phyloP scores from a whole-genome alignment of 2,797 vertebrate genomes.

The Rhabdomys pumilio region DNA sequence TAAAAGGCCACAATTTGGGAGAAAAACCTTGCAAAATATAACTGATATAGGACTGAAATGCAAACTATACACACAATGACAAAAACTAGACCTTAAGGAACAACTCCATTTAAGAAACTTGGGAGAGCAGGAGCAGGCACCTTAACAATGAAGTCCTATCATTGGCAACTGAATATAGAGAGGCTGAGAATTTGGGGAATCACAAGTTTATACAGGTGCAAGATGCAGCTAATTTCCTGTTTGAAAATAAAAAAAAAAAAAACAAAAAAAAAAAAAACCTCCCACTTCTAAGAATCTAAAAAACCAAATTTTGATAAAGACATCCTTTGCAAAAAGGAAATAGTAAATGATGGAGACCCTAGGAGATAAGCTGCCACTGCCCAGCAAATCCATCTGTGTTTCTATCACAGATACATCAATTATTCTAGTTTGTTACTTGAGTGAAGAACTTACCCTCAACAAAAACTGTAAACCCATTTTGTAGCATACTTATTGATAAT shows the following conservation, averaged over 20 bases:
- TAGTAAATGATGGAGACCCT: accelerated
- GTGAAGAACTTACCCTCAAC: neutral
- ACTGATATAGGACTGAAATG: neutral
- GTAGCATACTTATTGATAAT: neutral
- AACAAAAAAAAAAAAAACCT: no score
- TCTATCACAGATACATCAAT: neutral
- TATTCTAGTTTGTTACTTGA: neutral
- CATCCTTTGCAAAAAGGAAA: neutral
- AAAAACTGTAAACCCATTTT: neutral
- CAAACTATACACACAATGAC: neutral
- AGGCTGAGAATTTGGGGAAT: neutral
- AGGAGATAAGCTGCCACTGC: neutral
- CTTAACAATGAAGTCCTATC: neutral
- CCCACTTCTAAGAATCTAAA: neutral
- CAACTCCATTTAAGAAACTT: neutral
- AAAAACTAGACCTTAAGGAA: neutral
- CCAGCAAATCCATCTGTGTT: neutral
- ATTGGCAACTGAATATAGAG: neutral
- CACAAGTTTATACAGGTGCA: neutral
- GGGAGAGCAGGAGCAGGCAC: neutral
- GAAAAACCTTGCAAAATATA: neutral
- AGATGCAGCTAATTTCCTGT: no score
- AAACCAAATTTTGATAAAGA: neutral
- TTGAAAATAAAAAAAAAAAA: neutral
- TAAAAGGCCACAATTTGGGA: neutral